Base-by-base conservation (phyloP, 2,113 vertebrate genomes). In the Recurvirostra avosetta region DNA sequence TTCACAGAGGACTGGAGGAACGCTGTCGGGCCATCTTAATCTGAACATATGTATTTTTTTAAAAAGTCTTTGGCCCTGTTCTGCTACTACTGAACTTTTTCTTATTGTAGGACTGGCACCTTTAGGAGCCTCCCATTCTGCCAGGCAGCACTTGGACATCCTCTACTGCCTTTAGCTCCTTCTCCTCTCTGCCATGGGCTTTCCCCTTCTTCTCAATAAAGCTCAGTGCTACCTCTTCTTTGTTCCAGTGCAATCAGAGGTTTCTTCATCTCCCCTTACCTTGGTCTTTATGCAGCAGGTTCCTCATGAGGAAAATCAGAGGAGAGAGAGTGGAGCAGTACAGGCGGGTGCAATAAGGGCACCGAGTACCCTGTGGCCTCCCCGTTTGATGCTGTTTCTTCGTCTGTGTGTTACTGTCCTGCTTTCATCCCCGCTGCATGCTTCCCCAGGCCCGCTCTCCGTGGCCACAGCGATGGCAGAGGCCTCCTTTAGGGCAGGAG, bases 1-100 rank as follows among this genome's bases (percentile, higher is more conserved):
- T 62, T 75, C 75, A 63, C 20, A 74, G 41, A 11, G 27, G 25
- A 56, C 30, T 32, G 20, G 6, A 78, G 20, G 25, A 45, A 74
- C 0, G 0, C 27, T 82, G 18, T 21, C 7, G 1, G 22, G 30
- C 23, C 41, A 23, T 53, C 61, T 74, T 17, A 70, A 20, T 14
- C 40, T 74, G 40, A 87, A 29, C 11, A 43, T 5, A 4, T 21
- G 12, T 1, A 3, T 4, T 3, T 53, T 65, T 78, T 13, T 14
- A 34, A 50, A 65, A 65, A 78, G 65, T 6, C 47, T 74, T 74
- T 71, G 18, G 5, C 25, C 8, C 16, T 8, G 2, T 67, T 65
- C 68, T 59, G 21, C 56, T 70, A n/a, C 18, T 30, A 15, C n/a
- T 63, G 49, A 75, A 27, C 18, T 15, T 29, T 62, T 58, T 10